These are phyloP conservation scores for Cylindroiulus punctatus DNA, from an alignment of 2,888 invertebrate genomes.

Conservation along the genomic window DNA sequence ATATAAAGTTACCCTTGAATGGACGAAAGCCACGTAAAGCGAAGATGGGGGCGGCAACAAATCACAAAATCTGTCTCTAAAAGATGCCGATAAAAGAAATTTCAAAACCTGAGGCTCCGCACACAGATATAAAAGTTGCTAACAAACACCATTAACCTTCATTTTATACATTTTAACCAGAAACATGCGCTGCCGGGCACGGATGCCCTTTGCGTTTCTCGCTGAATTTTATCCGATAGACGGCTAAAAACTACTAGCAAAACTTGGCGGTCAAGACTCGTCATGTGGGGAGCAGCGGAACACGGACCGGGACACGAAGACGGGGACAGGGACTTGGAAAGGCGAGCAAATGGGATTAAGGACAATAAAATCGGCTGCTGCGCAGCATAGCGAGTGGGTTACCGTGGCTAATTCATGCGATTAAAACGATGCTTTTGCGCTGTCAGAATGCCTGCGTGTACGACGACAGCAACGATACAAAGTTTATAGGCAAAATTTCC, in stretches of 20 bases:
- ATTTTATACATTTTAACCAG: slow-evolving; percentile 26
- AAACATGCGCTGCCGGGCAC: neutral
- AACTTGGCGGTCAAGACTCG: slow-evolving; percentile 14
- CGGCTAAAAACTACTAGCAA: slow-evolving; percentile 25
- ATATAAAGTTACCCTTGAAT: slow-evolving; percentile 27
- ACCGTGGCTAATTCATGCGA: slow-evolving; percentile 32
- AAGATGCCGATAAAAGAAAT: slow-evolving; percentile 26
- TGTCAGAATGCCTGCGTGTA: slow-evolving; percentile 32
- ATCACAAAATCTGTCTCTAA: slow-evolving; percentile 14
- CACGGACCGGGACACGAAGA: too few relatives aligned
- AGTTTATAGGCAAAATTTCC: slow-evolving; percentile 20
- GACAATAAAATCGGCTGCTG: neutral
- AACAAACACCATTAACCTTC: slow-evolving; percentile 32
- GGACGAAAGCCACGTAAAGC: slow-evolving; percentile 32
- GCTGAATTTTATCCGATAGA: neutral
- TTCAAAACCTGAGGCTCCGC: slow-evolving; percentile 32
- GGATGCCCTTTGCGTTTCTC: neutral
- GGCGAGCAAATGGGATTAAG: neutral
- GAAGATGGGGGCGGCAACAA: neutral
- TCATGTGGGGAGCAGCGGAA: neutral
- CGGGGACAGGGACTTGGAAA: neutral
- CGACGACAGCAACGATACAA: slow-evolving; percentile 32
- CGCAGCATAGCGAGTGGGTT: slow-evolving; percentile 14
- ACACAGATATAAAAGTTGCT: slow-evolving; percentile 32
- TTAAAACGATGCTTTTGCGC: slow-evolving; percentile 11